Evolutionary conservation across 2,113 vertebrate genomes (phyloP).

Genomic region (Lepidothrix coronata): DNA sequence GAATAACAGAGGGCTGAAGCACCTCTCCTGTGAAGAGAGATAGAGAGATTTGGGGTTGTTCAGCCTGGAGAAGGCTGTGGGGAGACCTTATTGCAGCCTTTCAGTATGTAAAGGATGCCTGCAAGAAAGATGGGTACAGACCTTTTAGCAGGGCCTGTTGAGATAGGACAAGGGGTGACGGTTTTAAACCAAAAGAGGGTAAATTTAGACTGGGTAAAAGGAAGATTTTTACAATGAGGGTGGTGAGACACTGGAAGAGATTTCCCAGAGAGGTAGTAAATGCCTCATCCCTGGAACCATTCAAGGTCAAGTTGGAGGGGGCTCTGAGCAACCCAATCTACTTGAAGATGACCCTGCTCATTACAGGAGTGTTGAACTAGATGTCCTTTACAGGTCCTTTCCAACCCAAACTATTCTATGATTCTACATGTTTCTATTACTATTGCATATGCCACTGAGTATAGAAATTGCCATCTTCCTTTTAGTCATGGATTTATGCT

Average conservation of each 20-base stretch:
- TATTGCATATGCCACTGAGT: not conserved
- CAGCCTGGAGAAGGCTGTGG: not conserved
- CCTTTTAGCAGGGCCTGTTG: not conserved
- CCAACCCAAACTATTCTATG: not conserved
- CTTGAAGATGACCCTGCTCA: not conserved
- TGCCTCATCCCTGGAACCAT: not conserved
- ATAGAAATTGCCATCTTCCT: conserved; percentile 22
- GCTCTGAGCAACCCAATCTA: not conserved
- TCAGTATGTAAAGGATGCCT: not conserved
- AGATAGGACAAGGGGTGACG: not conserved
- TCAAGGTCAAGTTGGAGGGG: not conserved
- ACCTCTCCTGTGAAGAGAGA: not conserved
- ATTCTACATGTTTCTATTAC: not conserved
- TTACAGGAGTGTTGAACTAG: not conserved
- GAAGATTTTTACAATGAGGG: not conserved
- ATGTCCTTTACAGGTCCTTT: not conserved
- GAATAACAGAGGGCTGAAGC: not conserved
- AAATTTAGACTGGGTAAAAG: not conserved
- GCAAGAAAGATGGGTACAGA: not conserved
- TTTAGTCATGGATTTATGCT: conserved; percentile 2
- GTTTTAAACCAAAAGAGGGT: not conserved
- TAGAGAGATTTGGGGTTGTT: not conserved
- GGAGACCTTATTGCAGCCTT: not conserved
- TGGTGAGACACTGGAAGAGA: not conserved
- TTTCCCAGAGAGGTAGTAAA: not conserved